Base-by-base conservation (phyloP, 2,888 invertebrate genomes). In the Cylindroiulus punctatus region DNA sequence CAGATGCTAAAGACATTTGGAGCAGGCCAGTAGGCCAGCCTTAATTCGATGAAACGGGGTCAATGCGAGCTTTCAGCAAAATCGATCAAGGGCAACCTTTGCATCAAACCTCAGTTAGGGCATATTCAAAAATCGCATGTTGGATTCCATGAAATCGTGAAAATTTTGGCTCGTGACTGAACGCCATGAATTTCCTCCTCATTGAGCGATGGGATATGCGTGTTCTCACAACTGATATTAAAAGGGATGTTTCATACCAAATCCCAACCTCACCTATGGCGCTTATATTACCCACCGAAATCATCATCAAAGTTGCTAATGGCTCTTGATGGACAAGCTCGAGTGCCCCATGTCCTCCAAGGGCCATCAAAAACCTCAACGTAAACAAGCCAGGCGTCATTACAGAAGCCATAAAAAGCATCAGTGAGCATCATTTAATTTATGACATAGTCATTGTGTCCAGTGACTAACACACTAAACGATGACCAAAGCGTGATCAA, bases 181-280 rank as follows among this genome's bases (percentile, higher is more conserved):
- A 52, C 14, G 52, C 52, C 1, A 52, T 52, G 52, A n/a, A 52
- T 52, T 17, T 17, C 52, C 52, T n/a, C 52, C 52, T n/a, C 17
- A 52, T 52, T 52, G n/a, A 17, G 52, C 52, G 52, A 52, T 52
- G 52, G 2, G 12, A 52, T 52, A 52, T 52, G 52, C 52, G 52
- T 52, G 52, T n/a, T 7, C 19, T 3, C 44, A n/a, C 2, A 52
- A 52, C 52, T 52, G 52, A 52, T 52, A 52, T 52, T 52, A 52
- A 52, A 52, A 52, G 52, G 52, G 52, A 52, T n/a, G 52, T 19
- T 52, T 52, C n/a, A 19, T 52, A 52, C n/a, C 52, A 52, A 52
- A 52, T n/a, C n/a, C 52, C 19, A 52, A 52, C 52, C 52, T 52
- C 52, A 52, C 52, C 52, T n/a, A 19, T 17, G n/a, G n/a, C 52